Conservation (phyloP, 2,888 invertebrate species). For the Teleiodes luculella region DNA sequence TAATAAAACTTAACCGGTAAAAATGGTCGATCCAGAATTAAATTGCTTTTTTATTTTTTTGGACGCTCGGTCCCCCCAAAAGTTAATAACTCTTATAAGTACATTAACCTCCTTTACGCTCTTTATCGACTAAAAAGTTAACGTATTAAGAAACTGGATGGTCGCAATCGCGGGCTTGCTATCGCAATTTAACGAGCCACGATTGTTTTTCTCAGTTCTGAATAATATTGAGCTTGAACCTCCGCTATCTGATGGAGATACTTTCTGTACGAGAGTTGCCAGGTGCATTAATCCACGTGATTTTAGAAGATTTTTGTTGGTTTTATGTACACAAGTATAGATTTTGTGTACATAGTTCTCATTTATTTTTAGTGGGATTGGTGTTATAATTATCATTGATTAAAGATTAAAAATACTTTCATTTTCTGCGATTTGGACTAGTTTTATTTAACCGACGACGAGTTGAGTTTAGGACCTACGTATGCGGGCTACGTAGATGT, state of each 20-base stretch:
- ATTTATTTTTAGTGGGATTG: too few species aligned
- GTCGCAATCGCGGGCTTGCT: constrained; percentile 62
- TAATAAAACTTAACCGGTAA: background rate
- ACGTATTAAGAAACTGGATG: constrained; percentile 51
- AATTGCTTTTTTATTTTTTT: background rate
- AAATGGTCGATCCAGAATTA: background rate
- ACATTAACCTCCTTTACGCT: constrained; percentile 18
- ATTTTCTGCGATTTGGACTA: too few species aligned
- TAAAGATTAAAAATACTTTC: too few species aligned
- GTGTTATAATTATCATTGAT: too few species aligned
- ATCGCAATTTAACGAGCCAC: constrained; percentile 75
- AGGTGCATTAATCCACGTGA: background rate
- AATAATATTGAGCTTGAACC: constrained; percentile 72
- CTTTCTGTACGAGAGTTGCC: constrained; percentile 46
- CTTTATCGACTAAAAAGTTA: constrained; percentile 15
- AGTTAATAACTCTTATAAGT: background rate
- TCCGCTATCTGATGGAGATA: constrained; percentile 69
- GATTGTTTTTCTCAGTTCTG: constrained; percentile 77
- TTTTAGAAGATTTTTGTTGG: too few species aligned
- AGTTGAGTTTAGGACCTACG: too few species aligned
- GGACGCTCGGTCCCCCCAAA: background rate
- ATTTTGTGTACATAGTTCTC: too few species aligned
- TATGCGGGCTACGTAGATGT: too few species aligned
- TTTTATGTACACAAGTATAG: too few species aligned
- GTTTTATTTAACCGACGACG: too few species aligned